phyloP scores from a whole-genome alignment of 2,797 vertebrate species.

The Varecia variegata region DNA sequence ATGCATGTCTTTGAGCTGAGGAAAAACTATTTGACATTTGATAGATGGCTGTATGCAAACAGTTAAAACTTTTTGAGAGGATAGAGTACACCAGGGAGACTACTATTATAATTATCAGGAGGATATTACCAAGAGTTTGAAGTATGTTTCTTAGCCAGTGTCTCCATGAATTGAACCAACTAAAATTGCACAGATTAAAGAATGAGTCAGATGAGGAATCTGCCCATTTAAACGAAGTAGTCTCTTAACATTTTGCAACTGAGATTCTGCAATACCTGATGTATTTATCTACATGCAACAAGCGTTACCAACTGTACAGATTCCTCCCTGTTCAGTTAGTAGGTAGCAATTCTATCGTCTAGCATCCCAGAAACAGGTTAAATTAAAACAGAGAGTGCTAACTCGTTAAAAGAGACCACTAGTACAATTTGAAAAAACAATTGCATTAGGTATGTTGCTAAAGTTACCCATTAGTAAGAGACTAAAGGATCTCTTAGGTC shows the following conservation, averaged over 20 bases:
- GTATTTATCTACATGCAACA: neutral
- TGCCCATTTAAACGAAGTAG: neutral
- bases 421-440: neutral
- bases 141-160: neutral
- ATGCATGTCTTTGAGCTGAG: neutral
- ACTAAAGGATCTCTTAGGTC: neutral
- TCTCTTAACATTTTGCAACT: neutral
- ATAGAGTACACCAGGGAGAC: neutral
- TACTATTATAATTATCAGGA: neutral
- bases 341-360: neutral
- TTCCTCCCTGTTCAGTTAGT: neutral
- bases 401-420: neutral
- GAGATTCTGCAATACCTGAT: neutral
- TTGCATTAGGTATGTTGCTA: neutral
- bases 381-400: neutral
- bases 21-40: neutral
- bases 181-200: neutral
- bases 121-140: neutral
- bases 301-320: neutral
- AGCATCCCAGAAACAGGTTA: neutral
- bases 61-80: neutral
- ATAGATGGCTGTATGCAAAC: neutral
- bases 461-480: neutral
- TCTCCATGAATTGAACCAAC: neutral
- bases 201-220: neutral